Evolutionary conservation across 2,797 vertebrate genomes (phyloP).

Genomic region (Rousettus madagascariensis): DNA sequence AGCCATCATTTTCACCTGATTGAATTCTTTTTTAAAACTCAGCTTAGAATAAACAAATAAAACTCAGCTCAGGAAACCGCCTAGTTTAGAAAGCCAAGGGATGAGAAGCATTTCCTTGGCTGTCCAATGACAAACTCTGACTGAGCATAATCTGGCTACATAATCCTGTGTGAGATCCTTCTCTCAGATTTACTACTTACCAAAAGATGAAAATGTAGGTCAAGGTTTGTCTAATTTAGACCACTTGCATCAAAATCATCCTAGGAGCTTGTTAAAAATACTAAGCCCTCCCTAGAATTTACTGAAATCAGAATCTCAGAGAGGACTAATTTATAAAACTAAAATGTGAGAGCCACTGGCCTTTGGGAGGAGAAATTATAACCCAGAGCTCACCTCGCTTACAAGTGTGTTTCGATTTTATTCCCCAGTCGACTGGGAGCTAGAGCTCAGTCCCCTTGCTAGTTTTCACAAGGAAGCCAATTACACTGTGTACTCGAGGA

Average conservation of each 20-base stretch:
- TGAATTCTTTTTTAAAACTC: background rate
- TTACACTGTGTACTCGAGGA: background rate
- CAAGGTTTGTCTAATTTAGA: background rate
- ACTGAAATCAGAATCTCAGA: background rate
- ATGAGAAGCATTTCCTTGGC: background rate
- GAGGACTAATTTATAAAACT: background rate
- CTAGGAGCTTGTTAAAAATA: background rate
- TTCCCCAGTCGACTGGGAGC: background rate
- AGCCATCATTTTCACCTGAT: background rate
- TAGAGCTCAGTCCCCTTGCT: background rate
- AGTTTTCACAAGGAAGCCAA: background rate
- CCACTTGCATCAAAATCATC: background rate
- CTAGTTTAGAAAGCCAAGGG: background rate
- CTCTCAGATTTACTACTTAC: slow-evolving; percentile 2
- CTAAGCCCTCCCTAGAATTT: background rate
- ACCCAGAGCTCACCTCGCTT: background rate
- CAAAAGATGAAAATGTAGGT: background rate
- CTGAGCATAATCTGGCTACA: background rate
- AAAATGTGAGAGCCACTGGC: background rate
- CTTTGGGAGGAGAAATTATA: background rate
- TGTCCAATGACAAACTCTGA: background rate
- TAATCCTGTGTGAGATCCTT: background rate
- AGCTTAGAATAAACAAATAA: background rate
- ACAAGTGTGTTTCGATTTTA: background rate
- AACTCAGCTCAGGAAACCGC: slow-evolving; percentile 18